A percentile compares a stretch with the other conserved stretches of the same genome.
phyloP scores from a whole-genome alignment of 1,140 invertebrate species.

The Hyphantria cunea region DNA sequence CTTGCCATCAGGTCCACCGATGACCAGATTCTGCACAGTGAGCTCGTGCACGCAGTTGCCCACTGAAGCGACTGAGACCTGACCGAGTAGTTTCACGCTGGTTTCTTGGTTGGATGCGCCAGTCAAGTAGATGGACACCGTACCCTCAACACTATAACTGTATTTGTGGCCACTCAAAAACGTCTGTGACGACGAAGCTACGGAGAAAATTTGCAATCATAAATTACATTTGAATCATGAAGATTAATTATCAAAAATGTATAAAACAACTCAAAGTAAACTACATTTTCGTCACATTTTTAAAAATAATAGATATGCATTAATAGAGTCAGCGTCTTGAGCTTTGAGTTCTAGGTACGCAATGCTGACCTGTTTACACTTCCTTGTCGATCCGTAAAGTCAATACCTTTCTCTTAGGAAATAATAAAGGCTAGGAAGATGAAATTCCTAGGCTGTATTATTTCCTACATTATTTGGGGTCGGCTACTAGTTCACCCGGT shows the following conservation, averaged over 20 bases:
- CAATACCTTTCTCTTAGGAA: too few relatives aligned
- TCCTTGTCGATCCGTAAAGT: too few relatives aligned
- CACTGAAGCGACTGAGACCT: conserved; percentile 73
- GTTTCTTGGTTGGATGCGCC: conserved; percentile 77
- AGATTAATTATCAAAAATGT: neutral
- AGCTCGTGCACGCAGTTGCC: conserved; percentile 82
- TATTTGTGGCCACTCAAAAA: conserved; percentile 69
- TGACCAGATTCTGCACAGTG: conserved; percentile 75
- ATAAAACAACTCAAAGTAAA: neutral
- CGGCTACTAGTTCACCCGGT: too few relatives aligned
- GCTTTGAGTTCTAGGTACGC: too few relatives aligned
- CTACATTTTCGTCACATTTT: too few relatives aligned
- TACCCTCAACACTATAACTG: conserved; percentile 72
- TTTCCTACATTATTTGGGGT: too few relatives aligned
- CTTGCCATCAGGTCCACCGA: conserved; percentile 76
- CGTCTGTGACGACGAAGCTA: conserved; percentile 49
- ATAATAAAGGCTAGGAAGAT: too few relatives aligned
- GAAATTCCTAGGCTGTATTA: too few relatives aligned
- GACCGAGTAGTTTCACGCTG: conserved; percentile 78
- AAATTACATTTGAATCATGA: neutral
- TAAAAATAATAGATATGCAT: too few relatives aligned
- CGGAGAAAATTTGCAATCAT: conserved; percentile 5
- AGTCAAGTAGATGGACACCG: conserved; percentile 64
- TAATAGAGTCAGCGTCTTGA: too few relatives aligned
- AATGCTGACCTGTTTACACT: too few relatives aligned